These are phyloP conservation scores for Drosophila ercepeae DNA, from an alignment of 1,140 invertebrate genomes.

Conservation along the genomic window DNA sequence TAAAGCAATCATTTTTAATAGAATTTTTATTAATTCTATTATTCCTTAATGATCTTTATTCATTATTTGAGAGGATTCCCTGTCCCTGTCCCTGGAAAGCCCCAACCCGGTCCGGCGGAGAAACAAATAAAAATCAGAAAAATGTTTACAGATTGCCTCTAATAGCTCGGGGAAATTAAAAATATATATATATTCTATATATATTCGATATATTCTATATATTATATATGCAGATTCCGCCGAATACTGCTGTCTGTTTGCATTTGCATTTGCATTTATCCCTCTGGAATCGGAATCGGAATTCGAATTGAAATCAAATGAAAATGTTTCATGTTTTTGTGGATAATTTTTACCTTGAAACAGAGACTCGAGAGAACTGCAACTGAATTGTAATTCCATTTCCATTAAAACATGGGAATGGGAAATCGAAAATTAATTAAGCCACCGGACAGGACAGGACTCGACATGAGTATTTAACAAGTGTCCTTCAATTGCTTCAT, in stretches of 20 bases:
- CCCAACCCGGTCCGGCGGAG: too few relatives aligned
- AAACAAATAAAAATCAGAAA: constrained; percentile 3
- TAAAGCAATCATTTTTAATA: too few relatives aligned
- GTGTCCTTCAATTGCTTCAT: constrained; percentile 28
- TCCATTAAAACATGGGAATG: constrained; percentile 26
- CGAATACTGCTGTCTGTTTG: too few relatives aligned
- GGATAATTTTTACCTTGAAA: constrained; percentile 18
- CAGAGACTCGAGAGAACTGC: neutral
- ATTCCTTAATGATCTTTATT: too few relatives aligned
- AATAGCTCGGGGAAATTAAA: neutral
- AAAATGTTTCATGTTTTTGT: constrained; percentile 3
- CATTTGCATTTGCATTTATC: too few relatives aligned
- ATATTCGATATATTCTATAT: too few relatives aligned
- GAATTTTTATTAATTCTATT: too few relatives aligned
- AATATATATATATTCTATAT: neutral
- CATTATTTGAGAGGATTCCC: too few relatives aligned
- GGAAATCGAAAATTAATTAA: constrained; percentile 45
- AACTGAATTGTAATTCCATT: constrained; percentile 35
- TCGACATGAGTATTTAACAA: constrained; percentile 36
- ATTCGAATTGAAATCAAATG: neutral
- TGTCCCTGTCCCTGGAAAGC: too few relatives aligned
- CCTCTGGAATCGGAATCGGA: neutral
- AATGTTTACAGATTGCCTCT: neutral
- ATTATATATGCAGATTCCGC: too few relatives aligned
- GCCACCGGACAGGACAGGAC: constrained; percentile 13